These are phyloP conservation scores for Amazona ochrocephala DNA, from an alignment of 2,797 vertebrate genomes.

Conservation along the genomic window DNA sequence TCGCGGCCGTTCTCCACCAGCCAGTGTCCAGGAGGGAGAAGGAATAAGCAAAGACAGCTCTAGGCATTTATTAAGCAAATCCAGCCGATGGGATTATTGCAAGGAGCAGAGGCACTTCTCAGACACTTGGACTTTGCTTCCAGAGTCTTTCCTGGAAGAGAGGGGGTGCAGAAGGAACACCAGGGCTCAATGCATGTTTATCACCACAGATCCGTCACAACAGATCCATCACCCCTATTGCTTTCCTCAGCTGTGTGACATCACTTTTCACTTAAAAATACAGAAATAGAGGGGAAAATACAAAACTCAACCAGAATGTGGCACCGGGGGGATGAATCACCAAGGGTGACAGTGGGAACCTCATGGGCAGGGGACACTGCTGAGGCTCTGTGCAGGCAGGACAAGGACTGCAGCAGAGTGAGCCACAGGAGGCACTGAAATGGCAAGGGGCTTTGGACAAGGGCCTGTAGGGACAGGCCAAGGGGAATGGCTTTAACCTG, in stretches of 20 bases:
- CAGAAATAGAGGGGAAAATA: not conserved
- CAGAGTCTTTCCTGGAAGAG: not conserved
- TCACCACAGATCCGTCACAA: not conserved
- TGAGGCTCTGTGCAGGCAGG: not conserved
- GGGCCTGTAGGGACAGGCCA: not conserved
- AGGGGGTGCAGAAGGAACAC: not conserved
- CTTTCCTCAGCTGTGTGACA: not conserved
- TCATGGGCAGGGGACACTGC: not conserved
- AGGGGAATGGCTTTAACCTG: not conserved
- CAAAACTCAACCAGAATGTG: not conserved
- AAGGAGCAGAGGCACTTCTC: not conserved
- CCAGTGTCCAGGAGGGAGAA: fast-evolving
- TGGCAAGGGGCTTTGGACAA: not conserved
- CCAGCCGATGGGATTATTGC: not conserved
- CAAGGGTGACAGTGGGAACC: not conserved
- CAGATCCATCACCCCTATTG: not conserved
- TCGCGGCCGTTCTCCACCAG: fast-evolving
- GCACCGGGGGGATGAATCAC: not conserved
- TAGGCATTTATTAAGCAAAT: not conserved
- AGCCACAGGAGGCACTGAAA: not conserved
- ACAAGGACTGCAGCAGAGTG: not conserved
- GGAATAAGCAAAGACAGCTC: not conserved
- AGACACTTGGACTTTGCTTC: not conserved
- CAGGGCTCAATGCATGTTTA: fast-evolving
- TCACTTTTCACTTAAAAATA: not conserved